Evolutionary conservation across 2,113 vertebrate species (phyloP).

Genomic region (Callionymus lyra): DNA sequence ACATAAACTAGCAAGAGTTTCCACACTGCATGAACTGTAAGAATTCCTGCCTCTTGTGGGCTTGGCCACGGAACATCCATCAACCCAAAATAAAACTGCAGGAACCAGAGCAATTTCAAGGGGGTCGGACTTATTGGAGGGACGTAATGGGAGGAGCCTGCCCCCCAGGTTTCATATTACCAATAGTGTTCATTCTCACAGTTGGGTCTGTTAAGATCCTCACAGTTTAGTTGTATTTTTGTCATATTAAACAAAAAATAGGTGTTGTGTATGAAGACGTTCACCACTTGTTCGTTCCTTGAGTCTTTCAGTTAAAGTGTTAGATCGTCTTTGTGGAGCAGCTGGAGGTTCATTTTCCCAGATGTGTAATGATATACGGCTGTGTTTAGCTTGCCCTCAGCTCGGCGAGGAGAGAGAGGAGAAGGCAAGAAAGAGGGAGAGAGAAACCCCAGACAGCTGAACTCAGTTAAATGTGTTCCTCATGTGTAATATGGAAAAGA

Average conservation of each 20-base stretch:
- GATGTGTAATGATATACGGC: conserved; percentile 66
- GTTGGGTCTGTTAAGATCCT: conserved; percentile 1
- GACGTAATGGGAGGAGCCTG: conserved; percentile 22
- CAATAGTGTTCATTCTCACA: conserved; percentile 12
- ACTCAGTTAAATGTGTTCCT: conserved; percentile 66
- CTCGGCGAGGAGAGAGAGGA: conserved; percentile 28
- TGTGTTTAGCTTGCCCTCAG: conserved; percentile 37
- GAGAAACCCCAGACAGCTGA: conserved; percentile 63
- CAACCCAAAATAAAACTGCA: conserved; percentile 37
- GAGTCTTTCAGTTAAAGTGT: too few relatives aligned
- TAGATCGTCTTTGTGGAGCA: background rate
- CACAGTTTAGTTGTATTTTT: too few relatives aligned
- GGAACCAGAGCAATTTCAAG: conserved; percentile 19
- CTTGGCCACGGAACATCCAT: conserved; percentile 21
- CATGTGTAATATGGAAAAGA: conserved; percentile 72
- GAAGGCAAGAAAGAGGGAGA: conserved; percentile 19
- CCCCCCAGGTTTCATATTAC: conserved; percentile 29
- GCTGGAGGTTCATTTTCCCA: conserved; percentile 52
- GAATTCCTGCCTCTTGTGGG: conserved; percentile 26
- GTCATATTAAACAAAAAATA: too few relatives aligned
- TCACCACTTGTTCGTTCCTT: too few relatives aligned
- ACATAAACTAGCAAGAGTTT: conserved; percentile 40
- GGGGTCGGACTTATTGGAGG: conserved; percentile 28
- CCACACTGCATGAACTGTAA: conserved; percentile 31
- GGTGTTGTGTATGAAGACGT: too few relatives aligned